phyloP scores from a whole-genome alignment of 2,888 invertebrate genomes.

The Plagodis pulveraria region DNA sequence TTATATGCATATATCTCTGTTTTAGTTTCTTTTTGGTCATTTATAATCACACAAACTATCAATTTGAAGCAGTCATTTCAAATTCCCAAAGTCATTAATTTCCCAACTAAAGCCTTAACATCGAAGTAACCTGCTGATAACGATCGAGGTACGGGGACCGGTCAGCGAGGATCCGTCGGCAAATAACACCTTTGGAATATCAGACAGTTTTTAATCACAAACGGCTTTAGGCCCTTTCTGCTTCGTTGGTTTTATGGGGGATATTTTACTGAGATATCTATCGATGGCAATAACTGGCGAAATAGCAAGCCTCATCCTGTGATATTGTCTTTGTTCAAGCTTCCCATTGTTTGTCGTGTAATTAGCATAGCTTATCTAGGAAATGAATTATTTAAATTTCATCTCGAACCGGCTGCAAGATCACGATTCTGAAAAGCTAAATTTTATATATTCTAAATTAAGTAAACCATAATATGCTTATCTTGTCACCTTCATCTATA shows the following conservation, averaged over 20 bases:
- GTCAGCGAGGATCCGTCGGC: constrained; percentile 35
- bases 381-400: too few species aligned
- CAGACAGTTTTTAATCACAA: constrained; percentile 35
- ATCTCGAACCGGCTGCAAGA: too few species aligned
- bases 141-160: constrained; percentile 27
- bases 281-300: constrained; percentile 5
- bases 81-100: constrained; percentile 49
- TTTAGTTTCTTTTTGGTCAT: neutral
- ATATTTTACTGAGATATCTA: constrained; percentile 13
- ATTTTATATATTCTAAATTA: too few species aligned
- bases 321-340: neutral
- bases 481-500: too few species aligned
- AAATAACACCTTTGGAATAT: constrained; percentile 33
- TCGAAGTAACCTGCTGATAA: constrained; percentile 30
- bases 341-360: too few species aligned
- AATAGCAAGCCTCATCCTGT: neutral
- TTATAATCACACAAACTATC: constrained; percentile 1
- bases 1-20: neutral
- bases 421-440: too few species aligned
- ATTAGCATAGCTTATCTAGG: too few species aligned
- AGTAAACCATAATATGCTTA: too few species aligned
- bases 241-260: constrained; percentile 33
- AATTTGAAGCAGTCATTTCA: constrained; percentile 30
- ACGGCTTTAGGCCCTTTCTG: constrained; percentile 36
- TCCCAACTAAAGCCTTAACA: constrained; percentile 20